Evolutionary conservation across 2,113 vertebrate genomes (phyloP).

Genomic region (Centropus bengalensis): DNA sequence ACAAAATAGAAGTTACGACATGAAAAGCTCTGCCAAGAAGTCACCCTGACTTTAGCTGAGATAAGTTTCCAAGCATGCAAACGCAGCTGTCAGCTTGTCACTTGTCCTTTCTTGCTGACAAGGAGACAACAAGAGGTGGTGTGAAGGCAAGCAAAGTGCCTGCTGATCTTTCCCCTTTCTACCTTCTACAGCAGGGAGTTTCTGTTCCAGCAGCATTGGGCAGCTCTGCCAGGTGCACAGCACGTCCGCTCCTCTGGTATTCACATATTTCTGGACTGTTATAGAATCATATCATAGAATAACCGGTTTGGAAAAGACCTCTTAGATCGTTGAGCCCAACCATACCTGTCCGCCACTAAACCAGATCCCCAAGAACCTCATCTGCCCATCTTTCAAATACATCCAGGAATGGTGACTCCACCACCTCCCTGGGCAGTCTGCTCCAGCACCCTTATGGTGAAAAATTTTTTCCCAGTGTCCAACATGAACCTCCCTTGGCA

Average conservation of each 20-base stretch:
- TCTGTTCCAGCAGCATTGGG: neutral
- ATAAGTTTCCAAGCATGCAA: neutral
- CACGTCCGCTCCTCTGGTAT: neutral
- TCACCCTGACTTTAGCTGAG: neutral
- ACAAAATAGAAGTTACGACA: neutral
- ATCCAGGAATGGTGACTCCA: no score
- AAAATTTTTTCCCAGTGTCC: no score
- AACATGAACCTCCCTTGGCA: no score
- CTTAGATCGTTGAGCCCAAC: no score
- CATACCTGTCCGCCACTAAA: no score
- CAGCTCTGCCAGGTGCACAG: rapidly evolving
- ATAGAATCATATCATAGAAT: neutral
- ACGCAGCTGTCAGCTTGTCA: neutral
- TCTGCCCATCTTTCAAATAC: no score
- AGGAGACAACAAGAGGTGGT: neutral
- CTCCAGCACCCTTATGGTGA: no score
- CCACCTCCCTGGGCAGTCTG: no score
- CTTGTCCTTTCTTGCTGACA: neutral
- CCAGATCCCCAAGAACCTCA: no score
- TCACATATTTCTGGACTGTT: neutral
- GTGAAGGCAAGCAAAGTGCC: rapidly evolving
- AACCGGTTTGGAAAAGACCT: no score
- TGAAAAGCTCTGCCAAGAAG: conserved; percentile 7
- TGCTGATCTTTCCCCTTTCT: neutral
- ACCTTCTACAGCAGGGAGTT: neutral